Evolutionary conservation across 2,888 invertebrate genomes (phyloP), one percentile per base, ranked within the genome.

Genomic region (Orchesella flavescens): DNA sequence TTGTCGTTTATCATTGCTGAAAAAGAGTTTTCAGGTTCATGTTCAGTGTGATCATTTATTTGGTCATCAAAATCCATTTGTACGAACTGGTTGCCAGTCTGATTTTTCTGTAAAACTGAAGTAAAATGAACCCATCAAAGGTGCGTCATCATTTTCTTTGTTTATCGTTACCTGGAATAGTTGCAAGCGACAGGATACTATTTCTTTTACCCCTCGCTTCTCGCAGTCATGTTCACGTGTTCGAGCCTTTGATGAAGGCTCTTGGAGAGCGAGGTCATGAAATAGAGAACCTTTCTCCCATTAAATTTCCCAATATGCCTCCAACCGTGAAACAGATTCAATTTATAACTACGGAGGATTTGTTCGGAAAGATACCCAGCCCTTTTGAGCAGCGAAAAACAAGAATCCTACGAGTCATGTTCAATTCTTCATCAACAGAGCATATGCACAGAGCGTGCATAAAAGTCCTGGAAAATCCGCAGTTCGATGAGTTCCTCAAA

Each of bases 141-240:
- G n/a, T n/a, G n/a, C n/a, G n/a, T n/a, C n/a, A n/a, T n/a, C n/a
- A n/a, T n/a, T n/a, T n/a, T 34, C 7, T 34, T 7, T 34, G 2
- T 34, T 34, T 34, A 4, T 4, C 7, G 7, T 4, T 34, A 2
- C 2, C 7, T 34, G 34, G 34, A 34, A 34, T 19, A n/a, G 5
- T 23, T 12, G 63, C 44, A 12, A 19, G 34, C 34, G 49, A 49
- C 3, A 49, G 10, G 53, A 86, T 87, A 21, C 72, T 87, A 55
- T 80, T 87, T 74, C 66, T 87, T 0, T 69, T 87, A 0, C 87
- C 87, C 12, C 43, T 87, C 2, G 85, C 86, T 5, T 73, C 81
- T 7, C 85, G 83, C 71, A 85, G 85, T 66, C 87, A 88, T 53
- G 90, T 91, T 86, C 92, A 91, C 78, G 92, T 92, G 91, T 92